Percentiles rank a stretch among this genome's conserved stretches.
These are phyloP conservation scores for Polypterus bichir DNA, from an alignment of 2,113 vertebrate species.

Conservation along the genomic window DNA sequence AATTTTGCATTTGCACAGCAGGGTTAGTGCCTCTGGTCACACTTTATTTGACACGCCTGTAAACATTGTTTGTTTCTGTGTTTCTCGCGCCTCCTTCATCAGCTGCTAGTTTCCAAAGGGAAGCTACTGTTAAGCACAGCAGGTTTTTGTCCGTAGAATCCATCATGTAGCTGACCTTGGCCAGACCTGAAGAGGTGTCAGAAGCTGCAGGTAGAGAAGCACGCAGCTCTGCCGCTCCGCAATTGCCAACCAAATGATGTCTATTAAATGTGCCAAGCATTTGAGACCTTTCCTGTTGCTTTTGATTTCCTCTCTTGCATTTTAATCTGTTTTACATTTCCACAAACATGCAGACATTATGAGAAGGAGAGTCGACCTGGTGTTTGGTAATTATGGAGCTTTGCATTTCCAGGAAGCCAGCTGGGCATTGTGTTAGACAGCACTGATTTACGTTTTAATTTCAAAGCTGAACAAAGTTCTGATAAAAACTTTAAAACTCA, in stretches of 20 bases:
- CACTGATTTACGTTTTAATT: no score
- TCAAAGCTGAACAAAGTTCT: no score
- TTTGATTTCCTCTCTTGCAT: conserved; percentile 3
- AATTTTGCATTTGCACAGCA: conserved; percentile 17
- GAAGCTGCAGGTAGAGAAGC: conserved; percentile 25
- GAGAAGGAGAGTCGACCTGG: neutral
- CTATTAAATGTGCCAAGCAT: conserved; percentile 36
- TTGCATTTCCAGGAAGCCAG: neutral
- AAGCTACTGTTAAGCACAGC: conserved; percentile 10
- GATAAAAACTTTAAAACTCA: no score
- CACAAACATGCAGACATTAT: neutral
- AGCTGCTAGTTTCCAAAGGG: conserved; percentile 7
- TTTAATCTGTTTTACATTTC: conserved; percentile 1
- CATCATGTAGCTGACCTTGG: conserved; percentile 28
- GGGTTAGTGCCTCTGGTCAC: conserved; percentile 18
- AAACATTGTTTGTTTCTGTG: conserved; percentile 6
- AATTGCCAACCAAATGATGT: conserved; percentile 41
- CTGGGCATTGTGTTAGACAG: no score
- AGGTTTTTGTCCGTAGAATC: neutral
- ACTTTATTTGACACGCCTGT: conserved; percentile 17
- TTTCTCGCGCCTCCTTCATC: neutral
- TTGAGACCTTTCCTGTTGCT: conserved; percentile 20
- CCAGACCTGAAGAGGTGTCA: conserved; percentile 24
- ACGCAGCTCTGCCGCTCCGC: conserved; percentile 22
- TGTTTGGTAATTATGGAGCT: neutral